Evolutionary conservation across 2,797 vertebrate genomes (phyloP).

Genomic region (Sparus aurata): DNA sequence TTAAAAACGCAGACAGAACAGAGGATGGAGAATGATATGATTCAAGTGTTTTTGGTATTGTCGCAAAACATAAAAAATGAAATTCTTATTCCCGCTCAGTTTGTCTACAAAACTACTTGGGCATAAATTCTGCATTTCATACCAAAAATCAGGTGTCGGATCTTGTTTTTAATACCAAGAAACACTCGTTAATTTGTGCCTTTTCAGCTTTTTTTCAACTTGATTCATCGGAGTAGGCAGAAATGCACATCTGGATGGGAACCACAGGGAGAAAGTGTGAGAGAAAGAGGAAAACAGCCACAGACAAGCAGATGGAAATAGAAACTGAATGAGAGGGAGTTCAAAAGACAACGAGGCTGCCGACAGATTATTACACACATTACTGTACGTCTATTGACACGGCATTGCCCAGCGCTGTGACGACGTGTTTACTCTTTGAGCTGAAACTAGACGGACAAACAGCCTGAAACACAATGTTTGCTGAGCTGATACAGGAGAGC

Average conservation of each 20-base stretch:
- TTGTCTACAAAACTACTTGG: background rate
- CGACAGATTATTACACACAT: slow-evolving; percentile 31
- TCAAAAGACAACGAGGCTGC: slow-evolving; percentile 21
- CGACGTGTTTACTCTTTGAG: background rate
- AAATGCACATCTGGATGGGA: background rate
- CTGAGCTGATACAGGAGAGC: slow-evolving; percentile 3
- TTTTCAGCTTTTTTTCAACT: background rate
- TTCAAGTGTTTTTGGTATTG: background rate
- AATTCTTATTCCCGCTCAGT: background rate
- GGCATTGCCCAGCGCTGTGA: background rate
- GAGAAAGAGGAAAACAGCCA: background rate
- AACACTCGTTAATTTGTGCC: background rate
- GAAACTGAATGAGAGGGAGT: slow-evolving; percentile 38
- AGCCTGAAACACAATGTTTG: slow-evolving; percentile 17
- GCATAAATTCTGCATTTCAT: background rate
- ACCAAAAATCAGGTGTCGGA: background rate
- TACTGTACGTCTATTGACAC: slow-evolving; percentile 22
- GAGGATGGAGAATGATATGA: background rate
- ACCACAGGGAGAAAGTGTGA: background rate
- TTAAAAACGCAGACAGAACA: background rate
- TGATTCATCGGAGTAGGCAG: background rate
- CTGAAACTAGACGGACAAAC: slow-evolving; percentile 5
- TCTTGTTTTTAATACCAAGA: background rate
- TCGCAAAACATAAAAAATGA: background rate
- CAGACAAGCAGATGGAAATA: slow-evolving; percentile 32